Conservation (phyloP, 2,797 vertebrate species). For the Menidia menidia region DNA sequence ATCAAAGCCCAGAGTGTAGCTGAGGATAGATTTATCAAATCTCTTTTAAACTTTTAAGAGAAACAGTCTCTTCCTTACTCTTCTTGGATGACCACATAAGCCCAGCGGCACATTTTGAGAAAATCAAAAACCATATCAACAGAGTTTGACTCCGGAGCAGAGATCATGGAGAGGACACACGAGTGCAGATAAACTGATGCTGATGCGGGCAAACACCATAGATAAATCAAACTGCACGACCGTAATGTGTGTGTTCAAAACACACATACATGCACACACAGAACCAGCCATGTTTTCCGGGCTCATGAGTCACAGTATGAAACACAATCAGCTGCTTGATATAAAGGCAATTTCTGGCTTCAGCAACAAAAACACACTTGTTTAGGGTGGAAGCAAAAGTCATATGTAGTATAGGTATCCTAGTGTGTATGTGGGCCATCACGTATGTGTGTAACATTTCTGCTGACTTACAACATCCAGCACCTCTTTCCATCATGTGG, state of each 20-base stretch:
- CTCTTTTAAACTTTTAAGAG: background rate
- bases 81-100: background rate
- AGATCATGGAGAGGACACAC: background rate
- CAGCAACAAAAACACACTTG: slow-evolving; percentile 60
- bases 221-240: slow-evolving; percentile 42
- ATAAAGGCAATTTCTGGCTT: slow-evolving; percentile 77
- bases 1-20: background rate
- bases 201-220: slow-evolving; percentile 14
- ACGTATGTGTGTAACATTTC: slow-evolving; percentile 36
- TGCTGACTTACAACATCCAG: slow-evolving; percentile 53
- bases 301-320: slow-evolving; percentile 69
- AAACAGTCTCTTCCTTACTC: background rate
- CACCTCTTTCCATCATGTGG: slow-evolving; percentile 34
- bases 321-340: slow-evolving; percentile 72
- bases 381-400: slow-evolving; percentile 61
- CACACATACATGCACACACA: slow-evolving; percentile 21
- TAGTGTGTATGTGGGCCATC: background rate
- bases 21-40: background rate
- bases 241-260: slow-evolving; percentile 48
- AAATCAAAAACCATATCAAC: background rate
- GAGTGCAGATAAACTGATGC: slow-evolving; percentile 23
- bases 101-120: too few relatives aligned
- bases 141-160: too few relatives aligned
- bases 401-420: slow-evolving; percentile 11
- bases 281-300: slow-evolving; percentile 33